A percentile compares a stretch with the other conserved stretches of the same genome.
Conservation (phyloP, 2,797 vertebrate species). For the Podargus strigoides region DNA sequence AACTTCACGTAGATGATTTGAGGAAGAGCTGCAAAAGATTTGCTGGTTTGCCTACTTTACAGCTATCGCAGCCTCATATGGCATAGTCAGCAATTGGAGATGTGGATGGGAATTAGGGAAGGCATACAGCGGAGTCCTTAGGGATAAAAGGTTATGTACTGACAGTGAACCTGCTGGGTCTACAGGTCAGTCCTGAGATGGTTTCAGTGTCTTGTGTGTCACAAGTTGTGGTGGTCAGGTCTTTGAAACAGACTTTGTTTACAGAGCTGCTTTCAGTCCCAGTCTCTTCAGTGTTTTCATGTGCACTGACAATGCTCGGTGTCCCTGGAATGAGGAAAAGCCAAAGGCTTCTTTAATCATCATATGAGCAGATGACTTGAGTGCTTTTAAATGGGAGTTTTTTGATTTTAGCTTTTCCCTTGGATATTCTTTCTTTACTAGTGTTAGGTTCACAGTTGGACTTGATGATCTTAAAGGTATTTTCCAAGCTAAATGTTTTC, state of each 20-base stretch:
- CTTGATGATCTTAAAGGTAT: too few species aligned
- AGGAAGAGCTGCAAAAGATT: not conserved
- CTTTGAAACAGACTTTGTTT: not conserved
- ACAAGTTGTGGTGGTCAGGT: not conserved
- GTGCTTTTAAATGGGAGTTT: not conserved
- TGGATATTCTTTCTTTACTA: too few species aligned
- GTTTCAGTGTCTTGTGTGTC: not conserved
- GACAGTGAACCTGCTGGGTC: not conserved
- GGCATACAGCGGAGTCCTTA: not conserved
- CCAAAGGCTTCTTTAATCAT: not conserved
- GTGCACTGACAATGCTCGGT: rapidly evolving
- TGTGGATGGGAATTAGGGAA: not conserved
- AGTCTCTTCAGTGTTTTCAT: not conserved
- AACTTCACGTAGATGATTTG: not conserved
- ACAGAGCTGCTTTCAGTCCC: not conserved
- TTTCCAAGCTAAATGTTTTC: too few species aligned
- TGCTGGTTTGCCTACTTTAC: not conserved
- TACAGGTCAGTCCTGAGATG: not conserved
- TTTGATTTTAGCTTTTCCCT: not conserved
- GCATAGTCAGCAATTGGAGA: not conserved
- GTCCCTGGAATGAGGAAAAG: not conserved
- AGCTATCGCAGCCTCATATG: not conserved
- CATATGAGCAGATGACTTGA: not conserved
- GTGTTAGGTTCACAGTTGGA: too few species aligned
- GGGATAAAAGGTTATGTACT: not conserved